Evolutionary conservation across 2,888 invertebrate genomes (phyloP), one percentile per base, ranked within the genome.

Genomic region (Gastracanthus pulcherrimus): DNA sequence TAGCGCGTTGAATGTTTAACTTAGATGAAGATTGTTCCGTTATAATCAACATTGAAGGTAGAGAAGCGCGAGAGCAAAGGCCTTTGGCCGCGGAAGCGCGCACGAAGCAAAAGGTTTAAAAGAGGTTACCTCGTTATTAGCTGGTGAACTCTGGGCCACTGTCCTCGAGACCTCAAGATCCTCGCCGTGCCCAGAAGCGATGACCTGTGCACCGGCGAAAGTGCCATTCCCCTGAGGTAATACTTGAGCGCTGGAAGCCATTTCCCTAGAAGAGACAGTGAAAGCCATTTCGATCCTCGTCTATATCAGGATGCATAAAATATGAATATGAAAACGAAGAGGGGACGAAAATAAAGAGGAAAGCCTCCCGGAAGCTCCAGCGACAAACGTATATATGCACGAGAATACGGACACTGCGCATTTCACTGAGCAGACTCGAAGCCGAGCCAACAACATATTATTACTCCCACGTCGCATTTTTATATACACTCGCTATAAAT

Each of bases 131-230:
- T 94, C 34, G 94, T 94, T 45, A 95, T 91, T 48, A 95, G 90
- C 89, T 95, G 95, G 87, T 95, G 93, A 81, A 95, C 92, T 84
- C 95, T 92, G 2, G 95, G 94, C 86, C 93, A 92, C 89, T 95
- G 95, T 2, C 96, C 96, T 48, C 92, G 92, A 78, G 93, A 92
- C 80, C 95, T 92, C 77, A 95, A 91, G 75, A 94, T 92, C 79
- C 94, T 93, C 48, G 94, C 94, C 0, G 95, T 93, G 7, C 95
- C 95, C 41, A 94, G 89, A 72, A 94, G 92, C 31, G 94, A 93
- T 70, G 93, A 92, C 84, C 93, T 92, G 89, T 94, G 93, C 83
- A 93, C 92, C 5, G 93, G 92, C 62, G 93, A 92, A 31, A 93
- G 89, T 64, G 92, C 89, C 92, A 94, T 89, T 89, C 93, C 88